Evolutionary conservation across 2,113 vertebrate genomes (phyloP).

Genomic region (Python bivittatus): DNA sequence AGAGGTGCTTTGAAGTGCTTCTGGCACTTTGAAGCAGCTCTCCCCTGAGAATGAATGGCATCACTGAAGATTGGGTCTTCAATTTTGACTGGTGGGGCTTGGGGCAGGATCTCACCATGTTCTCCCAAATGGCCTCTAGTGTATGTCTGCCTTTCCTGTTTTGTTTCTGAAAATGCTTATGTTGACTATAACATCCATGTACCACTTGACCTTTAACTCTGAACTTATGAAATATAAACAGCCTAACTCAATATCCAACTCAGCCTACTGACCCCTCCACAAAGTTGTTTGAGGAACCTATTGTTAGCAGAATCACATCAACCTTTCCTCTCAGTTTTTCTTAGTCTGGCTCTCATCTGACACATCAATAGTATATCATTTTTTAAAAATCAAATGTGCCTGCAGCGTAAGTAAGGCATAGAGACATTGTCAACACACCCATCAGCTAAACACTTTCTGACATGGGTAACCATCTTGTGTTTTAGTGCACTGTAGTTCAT

Average conservation of each 20-base stretch:
- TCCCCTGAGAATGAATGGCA: too few relatives aligned
- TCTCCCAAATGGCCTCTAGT: too few relatives aligned
- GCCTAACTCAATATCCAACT: constrained; percentile 17
- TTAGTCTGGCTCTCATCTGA: constrained; percentile 3
- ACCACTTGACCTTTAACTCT: constrained; percentile 19
- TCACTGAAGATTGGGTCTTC: too few relatives aligned
- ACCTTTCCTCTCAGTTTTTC: constrained; percentile 31
- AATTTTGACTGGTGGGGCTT: too few relatives aligned
- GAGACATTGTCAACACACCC: constrained; percentile 33
- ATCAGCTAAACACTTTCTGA: constrained; percentile 24
- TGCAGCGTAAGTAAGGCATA: constrained; percentile 12
- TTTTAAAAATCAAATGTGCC: constrained; percentile 32
- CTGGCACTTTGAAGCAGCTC: too few relatives aligned
- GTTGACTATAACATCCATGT: not conserved
- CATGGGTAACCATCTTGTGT: constrained; percentile 7
- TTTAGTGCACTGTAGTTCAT: not conserved
- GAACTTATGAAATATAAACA: constrained; percentile 32
- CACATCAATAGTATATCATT: not conserved
- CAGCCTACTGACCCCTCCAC: constrained; percentile 40
- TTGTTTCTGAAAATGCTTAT: not conserved
- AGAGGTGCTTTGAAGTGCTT: too few relatives aligned
- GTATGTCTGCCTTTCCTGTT: not conserved
- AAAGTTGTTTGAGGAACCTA: constrained; percentile 48
- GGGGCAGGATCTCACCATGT: too few relatives aligned
- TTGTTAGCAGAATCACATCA: constrained; percentile 44